Conservation (phyloP, 2,888 invertebrate species). For the Leptinotarsa juncta region DNA sequence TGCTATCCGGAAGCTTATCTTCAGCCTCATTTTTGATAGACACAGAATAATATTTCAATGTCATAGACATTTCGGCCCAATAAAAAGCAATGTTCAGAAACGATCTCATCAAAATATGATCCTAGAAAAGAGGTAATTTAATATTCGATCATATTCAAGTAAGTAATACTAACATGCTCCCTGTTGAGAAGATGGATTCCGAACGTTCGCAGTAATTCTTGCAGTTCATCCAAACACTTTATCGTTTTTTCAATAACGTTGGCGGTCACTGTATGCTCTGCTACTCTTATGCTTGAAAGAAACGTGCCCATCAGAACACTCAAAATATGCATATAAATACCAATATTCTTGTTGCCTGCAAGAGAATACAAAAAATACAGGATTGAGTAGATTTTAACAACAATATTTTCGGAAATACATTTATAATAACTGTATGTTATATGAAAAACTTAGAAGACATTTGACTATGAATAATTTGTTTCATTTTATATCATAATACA, state of each 20-base stretch:
- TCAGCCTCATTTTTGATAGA: constrained; percentile 49
- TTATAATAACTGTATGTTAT: too few relatives aligned
- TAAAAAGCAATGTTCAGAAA: constrained; percentile 60
- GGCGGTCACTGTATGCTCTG: constrained; percentile 58
- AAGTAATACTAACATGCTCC: constrained; percentile 59
- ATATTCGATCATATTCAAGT: background rate
- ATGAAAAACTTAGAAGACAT: too few relatives aligned
- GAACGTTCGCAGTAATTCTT: constrained; percentile 57
- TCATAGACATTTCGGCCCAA: constrained; percentile 62
- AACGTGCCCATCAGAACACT: constrained; percentile 55
- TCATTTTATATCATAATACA: too few relatives aligned
- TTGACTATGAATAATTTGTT: too few relatives aligned
- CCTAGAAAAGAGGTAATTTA: constrained; percentile 51
- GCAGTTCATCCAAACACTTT: constrained; percentile 56
- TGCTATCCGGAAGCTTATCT: constrained; percentile 50
- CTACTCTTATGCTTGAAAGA: constrained; percentile 58
- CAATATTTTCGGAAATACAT: too few relatives aligned
- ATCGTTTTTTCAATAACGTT: constrained; percentile 58
- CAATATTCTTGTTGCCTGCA: constrained; percentile 47
- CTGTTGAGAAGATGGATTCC: constrained; percentile 57
- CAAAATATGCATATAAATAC: constrained; percentile 58
- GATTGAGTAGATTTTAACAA: too few relatives aligned
- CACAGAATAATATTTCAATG: constrained; percentile 57
- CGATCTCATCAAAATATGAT: constrained; percentile 59
- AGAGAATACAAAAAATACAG: constrained; percentile 17